phyloP scores from a whole-genome alignment of 2,113 vertebrate genomes.

The Peromyscus polionotus region DNA sequence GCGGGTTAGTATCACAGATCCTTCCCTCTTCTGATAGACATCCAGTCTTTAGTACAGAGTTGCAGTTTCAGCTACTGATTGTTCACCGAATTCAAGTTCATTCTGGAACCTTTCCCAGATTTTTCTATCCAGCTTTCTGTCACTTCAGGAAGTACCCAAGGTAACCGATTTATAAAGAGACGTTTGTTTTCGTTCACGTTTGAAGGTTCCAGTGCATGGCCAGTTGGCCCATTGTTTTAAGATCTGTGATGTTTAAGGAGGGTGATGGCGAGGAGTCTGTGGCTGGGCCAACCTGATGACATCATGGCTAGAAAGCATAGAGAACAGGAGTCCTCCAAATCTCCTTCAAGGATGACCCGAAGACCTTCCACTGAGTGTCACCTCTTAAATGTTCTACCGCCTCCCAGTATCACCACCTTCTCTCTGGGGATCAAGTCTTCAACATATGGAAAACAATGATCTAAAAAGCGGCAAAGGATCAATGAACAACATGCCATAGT shows the following conservation, averaged over 20 bases:
- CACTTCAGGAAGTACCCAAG: not conserved
- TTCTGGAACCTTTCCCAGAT: not conserved
- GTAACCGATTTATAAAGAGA: not conserved
- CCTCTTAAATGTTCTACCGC: not conserved
- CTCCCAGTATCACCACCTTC: not conserved
- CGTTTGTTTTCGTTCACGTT: not conserved
- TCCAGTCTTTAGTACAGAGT: not conserved
- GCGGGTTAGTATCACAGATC: not conserved
- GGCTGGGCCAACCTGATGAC: not conserved
- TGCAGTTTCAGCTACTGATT: not conserved
- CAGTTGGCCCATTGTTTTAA: not conserved
- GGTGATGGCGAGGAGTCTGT: not conserved
- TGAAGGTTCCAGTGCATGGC: not conserved
- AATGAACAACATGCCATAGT: accelerated
- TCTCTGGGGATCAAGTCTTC: not conserved
- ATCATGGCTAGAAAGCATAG: not conserved
- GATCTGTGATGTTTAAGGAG: not conserved
- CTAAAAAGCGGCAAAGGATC: not conserved
- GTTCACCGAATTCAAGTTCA: not conserved
- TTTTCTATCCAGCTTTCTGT: not conserved
- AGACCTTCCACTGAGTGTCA: not conserved
- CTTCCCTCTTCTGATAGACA: not conserved
- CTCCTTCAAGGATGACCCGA: not conserved
- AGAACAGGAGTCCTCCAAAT: not conserved
- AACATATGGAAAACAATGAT: not conserved